phyloP scores from a whole-genome alignment of 2,888 invertebrate genomes.

The Alloscopus bannaensis region DNA sequence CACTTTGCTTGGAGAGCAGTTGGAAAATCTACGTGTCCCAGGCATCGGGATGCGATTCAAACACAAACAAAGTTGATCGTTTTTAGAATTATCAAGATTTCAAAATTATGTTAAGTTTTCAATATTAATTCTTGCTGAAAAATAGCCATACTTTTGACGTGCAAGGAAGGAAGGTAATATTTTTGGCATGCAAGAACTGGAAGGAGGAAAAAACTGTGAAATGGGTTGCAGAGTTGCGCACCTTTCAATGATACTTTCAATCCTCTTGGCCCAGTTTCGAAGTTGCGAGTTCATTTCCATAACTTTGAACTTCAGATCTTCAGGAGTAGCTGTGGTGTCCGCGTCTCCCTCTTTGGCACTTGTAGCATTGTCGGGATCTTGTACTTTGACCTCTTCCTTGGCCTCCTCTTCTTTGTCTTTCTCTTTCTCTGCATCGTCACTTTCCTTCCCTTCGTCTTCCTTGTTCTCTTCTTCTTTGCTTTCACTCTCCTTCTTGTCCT shows the following conservation, averaged over 20 bases:
- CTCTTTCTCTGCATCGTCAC: constrained; percentile 28
- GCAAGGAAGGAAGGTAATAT: constrained; percentile 44
- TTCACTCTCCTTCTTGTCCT: constrained; percentile 35
- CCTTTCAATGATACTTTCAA: constrained; percentile 71
- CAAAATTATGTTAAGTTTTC: neutral
- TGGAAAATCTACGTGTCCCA: constrained; percentile 71
- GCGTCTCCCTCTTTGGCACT: constrained; percentile 39
- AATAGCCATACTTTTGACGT: constrained; percentile 47
- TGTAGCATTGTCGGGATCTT: constrained; percentile 45
- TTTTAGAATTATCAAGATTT: neutral
- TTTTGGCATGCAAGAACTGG: constrained; percentile 59
- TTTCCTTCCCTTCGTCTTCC: constrained; percentile 19
- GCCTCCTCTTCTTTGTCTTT: constrained; percentile 20
- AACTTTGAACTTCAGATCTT: constrained; percentile 54
- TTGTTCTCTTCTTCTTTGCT: constrained; percentile 44
- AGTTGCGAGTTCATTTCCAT: constrained; percentile 66
- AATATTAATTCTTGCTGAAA: constrained; percentile 13
- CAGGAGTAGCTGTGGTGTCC: constrained; percentile 28
- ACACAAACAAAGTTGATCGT: constrained; percentile 8
- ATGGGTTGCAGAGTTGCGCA: constrained; percentile 73
- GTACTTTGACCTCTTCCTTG: constrained; percentile 10
- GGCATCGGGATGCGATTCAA: constrained; percentile 22
- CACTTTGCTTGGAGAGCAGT: constrained; percentile 73
- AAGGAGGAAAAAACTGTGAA: constrained; percentile 57
- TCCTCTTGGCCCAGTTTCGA: constrained; percentile 68